Conservation (phyloP, 2,888 invertebrate genomes). For the Gymnocheta viridis region DNA sequence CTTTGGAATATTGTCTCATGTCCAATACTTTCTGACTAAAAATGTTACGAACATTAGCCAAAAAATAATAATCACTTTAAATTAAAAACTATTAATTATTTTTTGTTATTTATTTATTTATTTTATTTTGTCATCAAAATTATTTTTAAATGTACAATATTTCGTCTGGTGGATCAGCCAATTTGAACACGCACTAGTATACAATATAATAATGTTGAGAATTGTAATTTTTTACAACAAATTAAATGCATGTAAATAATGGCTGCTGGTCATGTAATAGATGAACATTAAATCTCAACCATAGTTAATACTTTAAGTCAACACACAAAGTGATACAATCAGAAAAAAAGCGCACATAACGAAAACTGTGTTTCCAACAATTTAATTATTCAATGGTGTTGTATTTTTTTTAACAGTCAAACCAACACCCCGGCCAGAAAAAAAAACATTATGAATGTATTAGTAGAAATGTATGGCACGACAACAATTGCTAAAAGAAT, state of each 20-base stretch:
- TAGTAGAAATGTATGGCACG: conserved; percentile 10
- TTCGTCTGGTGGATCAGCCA: too few relatives aligned
- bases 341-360: not conserved
- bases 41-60: too few relatives aligned
- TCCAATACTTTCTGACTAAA: too few relatives aligned
- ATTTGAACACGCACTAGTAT: too few relatives aligned
- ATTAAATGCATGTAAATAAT: conserved; percentile 45
- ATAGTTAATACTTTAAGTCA: not conserved
- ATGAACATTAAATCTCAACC: not conserved
- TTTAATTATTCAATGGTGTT: not conserved
- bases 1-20: too few relatives aligned
- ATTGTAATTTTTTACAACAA: conserved; percentile 50
- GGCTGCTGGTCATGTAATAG: conserved; percentile 44
- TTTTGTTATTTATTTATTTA: too few relatives aligned
- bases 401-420: not conserved
- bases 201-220: not conserved
- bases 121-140: too few relatives aligned
- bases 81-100: too few relatives aligned
- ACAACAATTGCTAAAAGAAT: conserved; percentile 39
- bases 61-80: too few relatives aligned
- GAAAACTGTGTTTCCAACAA: not conserved
- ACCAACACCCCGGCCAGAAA: not conserved
- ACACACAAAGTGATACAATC: conserved; percentile 2
- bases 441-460: not conserved
- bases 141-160: too few relatives aligned